Percentiles rank a stretch among this genome's conserved stretches.
These are phyloP conservation scores for Psilanteris sp. DNA, from an alignment of 1,140 invertebrate genomes.

Conservation along the genomic window DNA sequence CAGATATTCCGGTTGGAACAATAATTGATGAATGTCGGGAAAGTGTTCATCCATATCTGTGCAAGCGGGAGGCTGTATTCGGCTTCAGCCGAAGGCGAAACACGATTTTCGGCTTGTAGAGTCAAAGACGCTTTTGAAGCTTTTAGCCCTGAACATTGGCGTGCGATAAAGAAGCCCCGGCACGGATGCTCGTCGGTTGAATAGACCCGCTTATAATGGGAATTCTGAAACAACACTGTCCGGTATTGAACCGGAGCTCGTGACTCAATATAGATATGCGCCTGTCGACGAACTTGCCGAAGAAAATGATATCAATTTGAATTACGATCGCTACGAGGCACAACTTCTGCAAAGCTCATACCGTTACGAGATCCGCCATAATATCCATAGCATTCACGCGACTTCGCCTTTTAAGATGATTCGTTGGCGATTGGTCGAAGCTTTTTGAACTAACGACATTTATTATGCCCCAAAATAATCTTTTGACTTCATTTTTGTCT, in stretches of 20 bases:
- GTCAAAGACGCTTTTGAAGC: constrained; percentile 54
- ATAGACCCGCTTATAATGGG: constrained; percentile 52
- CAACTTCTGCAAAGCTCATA: constrained; percentile 50
- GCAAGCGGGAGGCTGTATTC: neutral
- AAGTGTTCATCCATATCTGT: constrained; percentile 14
- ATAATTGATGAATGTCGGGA: constrained; percentile 49
- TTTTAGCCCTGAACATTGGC: constrained; percentile 48
- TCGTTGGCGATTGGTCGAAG: constrained; percentile 17
- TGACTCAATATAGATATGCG: constrained; percentile 60
- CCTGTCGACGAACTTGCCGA: constrained; percentile 52
- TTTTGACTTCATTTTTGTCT: too few species aligned
- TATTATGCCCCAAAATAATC: constrained; percentile 1
- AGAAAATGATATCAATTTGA: constrained; percentile 64
- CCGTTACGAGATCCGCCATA: constrained; percentile 40
- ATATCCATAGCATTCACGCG: constrained; percentile 31
- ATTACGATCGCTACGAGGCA: constrained; percentile 60
- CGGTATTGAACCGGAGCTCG: constrained; percentile 57
- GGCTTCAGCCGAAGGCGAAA: constrained; percentile 46
- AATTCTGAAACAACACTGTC: constrained; percentile 63
- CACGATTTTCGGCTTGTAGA: constrained; percentile 61
- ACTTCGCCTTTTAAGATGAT: constrained; percentile 36
- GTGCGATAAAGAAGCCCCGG: constrained; percentile 49
- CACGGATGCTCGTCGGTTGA: constrained; percentile 34
- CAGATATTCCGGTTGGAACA: constrained; percentile 25
- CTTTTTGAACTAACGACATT: constrained; percentile 35